phyloP scores from a whole-genome alignment of 2,888 invertebrate species.

The Germaria angustata region DNA sequence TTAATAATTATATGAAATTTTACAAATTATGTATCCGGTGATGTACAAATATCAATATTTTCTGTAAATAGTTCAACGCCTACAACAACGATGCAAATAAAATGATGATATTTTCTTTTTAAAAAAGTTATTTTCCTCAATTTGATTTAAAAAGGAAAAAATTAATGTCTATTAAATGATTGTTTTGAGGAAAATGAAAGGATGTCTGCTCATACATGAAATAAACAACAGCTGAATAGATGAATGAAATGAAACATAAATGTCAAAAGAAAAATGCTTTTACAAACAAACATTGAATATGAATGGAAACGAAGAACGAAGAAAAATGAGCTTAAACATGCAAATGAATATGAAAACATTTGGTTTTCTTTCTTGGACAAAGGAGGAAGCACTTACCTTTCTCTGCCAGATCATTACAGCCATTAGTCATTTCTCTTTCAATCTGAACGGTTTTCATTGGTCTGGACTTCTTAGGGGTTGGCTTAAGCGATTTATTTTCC shows the following conservation, averaged over 20 bases:
- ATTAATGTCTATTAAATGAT: slow-evolving; percentile 1
- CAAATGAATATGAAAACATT: slow-evolving; percentile 28
- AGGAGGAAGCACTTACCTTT: slow-evolving; percentile 41
- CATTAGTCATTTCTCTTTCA: slow-evolving; percentile 34
- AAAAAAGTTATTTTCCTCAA: neutral
- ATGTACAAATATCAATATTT: too few species aligned
- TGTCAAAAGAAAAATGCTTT: slow-evolving; percentile 21
- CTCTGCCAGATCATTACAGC: slow-evolving; percentile 22
- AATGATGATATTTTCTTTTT: neutral
- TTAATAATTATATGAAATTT: slow-evolving; percentile 4
- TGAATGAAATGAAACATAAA: slow-evolving; percentile 49
- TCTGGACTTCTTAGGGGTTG: neutral
- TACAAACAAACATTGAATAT: neutral
- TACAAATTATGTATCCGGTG: slow-evolving; percentile 45
- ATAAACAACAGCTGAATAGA: slow-evolving; percentile 32
- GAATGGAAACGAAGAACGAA: neutral
- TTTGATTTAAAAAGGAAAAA: neutral
- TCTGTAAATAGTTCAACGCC: slow-evolving; percentile 31
- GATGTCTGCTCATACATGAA: slow-evolving; percentile 17
- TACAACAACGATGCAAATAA: slow-evolving; percentile 22
- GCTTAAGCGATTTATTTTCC: slow-evolving; percentile 33
- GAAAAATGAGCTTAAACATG: slow-evolving; percentile 29
- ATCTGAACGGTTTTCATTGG: neutral
- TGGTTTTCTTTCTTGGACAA: neutral
- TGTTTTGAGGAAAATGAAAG: slow-evolving; percentile 28